Conservation (phyloP, 2,888 invertebrate genomes). For the Cephus pulcher region DNA sequence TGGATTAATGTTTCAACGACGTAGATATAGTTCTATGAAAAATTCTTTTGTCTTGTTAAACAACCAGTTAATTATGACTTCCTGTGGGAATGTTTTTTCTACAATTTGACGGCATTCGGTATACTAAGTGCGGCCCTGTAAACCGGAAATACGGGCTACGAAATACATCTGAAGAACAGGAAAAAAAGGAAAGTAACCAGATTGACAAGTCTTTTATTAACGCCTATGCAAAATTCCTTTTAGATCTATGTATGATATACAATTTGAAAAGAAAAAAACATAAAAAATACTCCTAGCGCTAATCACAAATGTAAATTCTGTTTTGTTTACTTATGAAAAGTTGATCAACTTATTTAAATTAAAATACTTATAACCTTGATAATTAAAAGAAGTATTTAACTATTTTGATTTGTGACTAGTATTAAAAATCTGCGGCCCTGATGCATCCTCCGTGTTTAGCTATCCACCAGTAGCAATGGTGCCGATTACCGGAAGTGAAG, state of each 20-base stretch:
- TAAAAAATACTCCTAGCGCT: neutral
- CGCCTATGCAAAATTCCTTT: neutral
- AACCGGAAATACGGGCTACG: neutral
- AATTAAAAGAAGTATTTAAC: neutral
- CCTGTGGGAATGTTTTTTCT: neutral
- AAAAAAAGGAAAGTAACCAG: neutral
- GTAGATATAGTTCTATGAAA: neutral
- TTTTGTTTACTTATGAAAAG: neutral
- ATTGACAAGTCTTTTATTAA: neutral
- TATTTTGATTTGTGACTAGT: neutral
- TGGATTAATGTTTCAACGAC: neutral
- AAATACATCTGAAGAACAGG: neutral
- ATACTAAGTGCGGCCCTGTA: neutral
- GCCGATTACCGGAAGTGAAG: conserved; percentile 40
- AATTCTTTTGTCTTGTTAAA: neutral
- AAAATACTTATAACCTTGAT: neutral
- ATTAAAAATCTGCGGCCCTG: conserved; percentile 30
- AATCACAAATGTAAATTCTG: neutral
- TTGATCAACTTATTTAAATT: neutral
- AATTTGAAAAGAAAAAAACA: neutral
- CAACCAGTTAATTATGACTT: neutral
- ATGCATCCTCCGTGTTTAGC: conserved; percentile 39
- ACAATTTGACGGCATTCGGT: neutral
- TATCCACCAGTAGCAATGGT: conserved; percentile 33
- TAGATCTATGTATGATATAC: neutral